Base-by-base conservation (phyloP, 1,140 invertebrate genomes). In the Zophobas atratus region DNA sequence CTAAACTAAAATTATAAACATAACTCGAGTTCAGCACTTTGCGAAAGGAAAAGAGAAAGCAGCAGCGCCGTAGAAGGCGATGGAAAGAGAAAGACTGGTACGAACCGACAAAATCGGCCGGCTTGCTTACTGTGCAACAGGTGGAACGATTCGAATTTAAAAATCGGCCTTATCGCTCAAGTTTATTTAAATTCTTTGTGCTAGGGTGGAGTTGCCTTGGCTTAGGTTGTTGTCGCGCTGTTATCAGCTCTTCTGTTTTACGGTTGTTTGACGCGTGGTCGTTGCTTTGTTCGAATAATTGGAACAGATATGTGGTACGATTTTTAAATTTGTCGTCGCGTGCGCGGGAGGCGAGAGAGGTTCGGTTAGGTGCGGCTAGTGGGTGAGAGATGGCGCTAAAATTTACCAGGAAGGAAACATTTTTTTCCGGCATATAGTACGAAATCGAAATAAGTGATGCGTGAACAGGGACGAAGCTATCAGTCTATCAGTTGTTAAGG, bases 11-110 rank as follows among this genome's bases (percentile, higher is more conserved):
- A 63, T 75, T 57, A 57, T 55, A 56, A 49, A 75, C 56, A 60
- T 75, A 49, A 57, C 38, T 48, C 34, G 55, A 41, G 55, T 75
- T 63, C 60, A 53, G 20, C 57, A 34, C 48, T 41, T 41, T 53
- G 48, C 75, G 39, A 76, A 55, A 56, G 63, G 67, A 49, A 70
- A 76, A 70, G 46, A 76, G 63, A 76, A 76, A 75, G 56, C 63
- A 70, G 60, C 55, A 49, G 35, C 39, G 1, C 73, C 46, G 32
- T n/a, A 43, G 60, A 67, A 67, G 60, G 60, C 43, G 60, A 67
- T 67, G 60, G 43, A 67, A 67, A 67, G 60, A 67, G 60, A 67
- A 67, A 43, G 60, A 67, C 43, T 67, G 35, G 60, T 38, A 46
- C n/a, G 60, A 33, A 32, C 39, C 38, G 60, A 20, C 20, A 20